phyloP scores from a whole-genome alignment of 1,140 invertebrate species.

The Limonius californicus region DNA sequence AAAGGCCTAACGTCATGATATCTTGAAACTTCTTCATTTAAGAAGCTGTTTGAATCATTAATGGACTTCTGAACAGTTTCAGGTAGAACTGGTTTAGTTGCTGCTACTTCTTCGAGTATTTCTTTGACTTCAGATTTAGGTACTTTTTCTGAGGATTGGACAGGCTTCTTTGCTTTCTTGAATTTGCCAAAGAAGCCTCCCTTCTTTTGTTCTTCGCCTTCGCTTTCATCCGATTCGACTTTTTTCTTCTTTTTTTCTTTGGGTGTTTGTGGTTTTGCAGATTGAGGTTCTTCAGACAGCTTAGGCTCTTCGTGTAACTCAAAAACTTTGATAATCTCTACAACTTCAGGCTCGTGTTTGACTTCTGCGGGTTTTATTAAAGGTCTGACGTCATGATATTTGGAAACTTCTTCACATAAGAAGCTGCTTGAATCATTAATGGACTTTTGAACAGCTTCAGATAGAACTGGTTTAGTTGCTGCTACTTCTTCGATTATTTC shows the following conservation, averaged over 20 bases:
- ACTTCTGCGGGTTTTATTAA: neutral
- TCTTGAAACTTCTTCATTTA: constrained; percentile 22
- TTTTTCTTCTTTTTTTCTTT: neutral
- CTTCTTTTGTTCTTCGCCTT: neutral
- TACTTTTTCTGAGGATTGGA: no score
- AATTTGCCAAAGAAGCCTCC: neutral
- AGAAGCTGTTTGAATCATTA: constrained; percentile 18
- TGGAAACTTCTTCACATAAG: constrained; percentile 23
- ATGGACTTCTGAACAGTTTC: neutral
- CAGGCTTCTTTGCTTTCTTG: neutral
- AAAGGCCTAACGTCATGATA: constrained; percentile 22
- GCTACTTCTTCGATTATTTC: neutral
- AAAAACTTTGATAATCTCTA: neutral
- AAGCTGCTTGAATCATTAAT: constrained; percentile 17
- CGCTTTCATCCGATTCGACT: neutral
- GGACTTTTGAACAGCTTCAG: neutral
- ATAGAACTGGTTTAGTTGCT: neutral
- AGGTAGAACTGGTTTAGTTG: neutral
- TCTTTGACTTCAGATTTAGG: no score
- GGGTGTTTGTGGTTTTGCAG: no score
- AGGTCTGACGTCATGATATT: neutral
- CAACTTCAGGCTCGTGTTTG: constrained; percentile 16
- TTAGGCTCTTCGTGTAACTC: neutral
- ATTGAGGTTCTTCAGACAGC: neutral
- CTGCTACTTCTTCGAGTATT: neutral